A percentile compares a stretch with the other conserved stretches of the same genome.
Evolutionary conservation across 2,113 vertebrate genomes (phyloP).

Genomic region (Otolemur garnettii): DNA sequence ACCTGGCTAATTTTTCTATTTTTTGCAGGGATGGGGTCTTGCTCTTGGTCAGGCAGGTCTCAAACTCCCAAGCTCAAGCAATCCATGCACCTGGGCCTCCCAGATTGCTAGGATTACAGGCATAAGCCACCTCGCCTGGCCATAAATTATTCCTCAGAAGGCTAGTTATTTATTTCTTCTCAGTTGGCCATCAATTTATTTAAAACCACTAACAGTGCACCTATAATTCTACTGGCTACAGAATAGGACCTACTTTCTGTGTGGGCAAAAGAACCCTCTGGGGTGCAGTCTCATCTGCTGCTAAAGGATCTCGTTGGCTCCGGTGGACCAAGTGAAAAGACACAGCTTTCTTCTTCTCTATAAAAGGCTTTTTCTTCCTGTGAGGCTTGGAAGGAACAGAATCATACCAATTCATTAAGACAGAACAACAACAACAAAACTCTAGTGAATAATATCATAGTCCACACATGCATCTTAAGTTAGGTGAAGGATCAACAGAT

Average conservation of each 20-base stretch:
- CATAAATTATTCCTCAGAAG: neutral
- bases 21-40: too few species aligned
- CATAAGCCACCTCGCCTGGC: neutral
- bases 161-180: neutral
- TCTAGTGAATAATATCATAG: neutral
- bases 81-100: too few species aligned
- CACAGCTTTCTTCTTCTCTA: constrained; percentile 97
- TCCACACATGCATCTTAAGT: neutral
- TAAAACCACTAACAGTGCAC: neutral
- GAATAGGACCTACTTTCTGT: constrained; percentile 85
- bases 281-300: constrained; percentile 96
- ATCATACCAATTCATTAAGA: constrained; percentile 27
- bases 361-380: constrained; percentile 97
- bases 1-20: too few species aligned
- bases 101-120: too few species aligned
- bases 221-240: neutral
- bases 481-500: neutral
- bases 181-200: neutral
- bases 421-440: neutral
- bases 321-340: constrained; percentile 98
- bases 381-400: constrained; percentile 91
- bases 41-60: too few species aligned
- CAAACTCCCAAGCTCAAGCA: too few species aligned
- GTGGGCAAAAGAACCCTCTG: constrained; percentile 95
- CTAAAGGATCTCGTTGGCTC: constrained; percentile 96